Conservation (phyloP, 2,113 vertebrate species). For the human region GRCh38 chr19:39425001-39425500, state of each 20-base stretch:
- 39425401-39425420: not conserved
- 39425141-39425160: constrained; percentile 93
- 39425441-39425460: constrained; percentile 10
- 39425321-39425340: not conserved
- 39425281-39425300: constrained; percentile 28
- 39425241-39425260: constrained; percentile 51
- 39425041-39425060: constrained; percentile 71
- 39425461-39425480: not conserved
- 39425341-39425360: not conserved
- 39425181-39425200: constrained; percentile 92
- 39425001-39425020: constrained; percentile 83
- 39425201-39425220: constrained; percentile 89
- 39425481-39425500: constrained; percentile 57
- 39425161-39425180: constrained; percentile 89
- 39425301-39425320: not conserved
- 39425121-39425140: constrained; percentile 88
- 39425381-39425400: not conserved
- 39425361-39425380: not conserved
- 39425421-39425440: not conserved
- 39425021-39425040: constrained; percentile 8
- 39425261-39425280: constrained; percentile 54
- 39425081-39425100: constrained; percentile 73
- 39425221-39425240: constrained; percentile 77
- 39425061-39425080: constrained; percentile 82
- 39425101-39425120: constrained; percentile 53